These are phyloP conservation scores for Noctua comes DNA, from an alignment of 2,888 invertebrate genomes.

Conservation along the genomic window DNA sequence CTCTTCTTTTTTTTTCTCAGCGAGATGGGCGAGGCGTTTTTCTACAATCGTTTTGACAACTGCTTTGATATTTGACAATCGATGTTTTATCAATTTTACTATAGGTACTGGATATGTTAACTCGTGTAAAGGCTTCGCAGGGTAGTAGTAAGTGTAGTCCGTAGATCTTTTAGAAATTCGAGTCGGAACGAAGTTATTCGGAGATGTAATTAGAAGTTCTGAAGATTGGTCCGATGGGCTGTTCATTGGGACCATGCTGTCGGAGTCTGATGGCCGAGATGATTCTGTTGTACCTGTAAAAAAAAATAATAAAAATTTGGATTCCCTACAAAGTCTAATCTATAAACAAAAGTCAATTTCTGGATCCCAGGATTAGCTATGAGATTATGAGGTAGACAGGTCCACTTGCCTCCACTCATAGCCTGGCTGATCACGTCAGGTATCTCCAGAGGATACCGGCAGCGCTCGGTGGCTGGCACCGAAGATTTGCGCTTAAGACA, in stretches of 20 bases:
- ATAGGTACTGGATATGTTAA: constrained; percentile 42
- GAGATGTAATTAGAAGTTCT: constrained; percentile 68
- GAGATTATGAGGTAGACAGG: too few relatives aligned
- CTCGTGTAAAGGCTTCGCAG: constrained; percentile 49
- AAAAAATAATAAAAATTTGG: too few relatives aligned
- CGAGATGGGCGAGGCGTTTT: constrained; percentile 44
- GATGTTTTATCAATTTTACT: constrained; percentile 51
- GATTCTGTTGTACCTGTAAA: constrained; percentile 46
- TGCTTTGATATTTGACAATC: constrained; percentile 51
- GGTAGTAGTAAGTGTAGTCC: constrained; percentile 48
- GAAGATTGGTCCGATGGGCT: constrained; percentile 44
- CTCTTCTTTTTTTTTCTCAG: constrained; percentile 51
- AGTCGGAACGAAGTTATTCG: constrained; percentile 32
- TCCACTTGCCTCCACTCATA: constrained; percentile 59
- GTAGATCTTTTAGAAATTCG: constrained; percentile 57
- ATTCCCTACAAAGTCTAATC: too few relatives aligned
- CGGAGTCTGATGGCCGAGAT: constrained; percentile 34
- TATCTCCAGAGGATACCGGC: constrained; percentile 70
- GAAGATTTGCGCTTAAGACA: constrained; percentile 73
- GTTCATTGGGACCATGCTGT: constrained; percentile 50
- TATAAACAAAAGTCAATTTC: too few relatives aligned
- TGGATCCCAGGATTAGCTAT: too few relatives aligned
- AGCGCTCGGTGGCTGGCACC: constrained; percentile 74
- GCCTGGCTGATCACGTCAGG: constrained; percentile 61
- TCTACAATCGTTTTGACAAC: constrained; percentile 53